These are phyloP conservation scores for Lasioglossum malachurum DNA, from an alignment of 2,888 invertebrate genomes.

Conservation along the genomic window DNA sequence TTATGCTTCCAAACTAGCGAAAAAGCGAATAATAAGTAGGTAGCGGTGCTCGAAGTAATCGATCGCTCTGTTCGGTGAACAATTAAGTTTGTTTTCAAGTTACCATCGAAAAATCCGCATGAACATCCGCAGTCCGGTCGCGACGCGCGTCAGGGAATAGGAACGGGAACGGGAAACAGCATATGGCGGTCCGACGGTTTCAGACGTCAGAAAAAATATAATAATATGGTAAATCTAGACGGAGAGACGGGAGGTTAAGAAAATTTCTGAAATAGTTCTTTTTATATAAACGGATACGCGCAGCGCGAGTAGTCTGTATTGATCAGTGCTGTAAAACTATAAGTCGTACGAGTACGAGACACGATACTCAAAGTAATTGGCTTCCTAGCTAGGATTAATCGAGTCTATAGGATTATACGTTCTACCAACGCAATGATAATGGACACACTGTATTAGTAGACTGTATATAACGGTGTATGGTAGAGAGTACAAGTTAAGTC, in stretches of 20 bases:
- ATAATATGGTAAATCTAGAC: background rate
- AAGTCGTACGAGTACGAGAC: conserved; percentile 58
- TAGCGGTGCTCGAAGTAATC: background rate
- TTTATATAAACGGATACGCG: conserved; percentile 63
- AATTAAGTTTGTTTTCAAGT: background rate
- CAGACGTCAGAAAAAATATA: background rate
- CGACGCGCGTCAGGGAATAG: background rate
- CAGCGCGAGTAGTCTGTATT: conserved; percentile 76
- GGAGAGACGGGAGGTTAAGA: background rate
- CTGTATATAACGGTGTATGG: conserved; percentile 73
- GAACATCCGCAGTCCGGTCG: background rate
- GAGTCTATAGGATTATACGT: conserved; percentile 74
- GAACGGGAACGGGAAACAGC: background rate
- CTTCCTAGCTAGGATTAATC: conserved; percentile 78
- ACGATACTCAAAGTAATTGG: conserved; percentile 73
- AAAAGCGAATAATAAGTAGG: background rate
- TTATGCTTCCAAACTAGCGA: background rate
- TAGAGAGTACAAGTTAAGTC: conserved; percentile 66
- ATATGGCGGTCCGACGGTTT: background rate
- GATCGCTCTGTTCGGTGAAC: background rate
- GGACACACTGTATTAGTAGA: conserved; percentile 70
- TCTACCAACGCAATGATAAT: conserved; percentile 68
- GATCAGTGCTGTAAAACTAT: conserved; percentile 65
- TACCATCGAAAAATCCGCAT: background rate
- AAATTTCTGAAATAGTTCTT: conserved; percentile 61